Percentiles rank a stretch among this genome's conserved stretches.
Conservation (phyloP, 2,888 invertebrate species). For the Bellardia pandia region DNA sequence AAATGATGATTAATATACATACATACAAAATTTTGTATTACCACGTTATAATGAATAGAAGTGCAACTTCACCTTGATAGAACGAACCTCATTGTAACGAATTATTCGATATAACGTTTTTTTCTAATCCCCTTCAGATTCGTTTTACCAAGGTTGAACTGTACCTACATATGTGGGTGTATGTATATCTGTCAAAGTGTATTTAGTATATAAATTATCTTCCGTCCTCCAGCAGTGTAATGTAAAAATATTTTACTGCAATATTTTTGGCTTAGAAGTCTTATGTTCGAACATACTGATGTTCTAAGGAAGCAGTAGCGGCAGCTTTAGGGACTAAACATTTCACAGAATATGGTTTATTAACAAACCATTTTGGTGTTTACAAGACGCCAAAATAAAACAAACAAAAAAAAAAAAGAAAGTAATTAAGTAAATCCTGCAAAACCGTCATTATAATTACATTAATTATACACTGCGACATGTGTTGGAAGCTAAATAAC, state of each 20-base stretch:
- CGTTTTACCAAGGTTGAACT: too few species aligned
- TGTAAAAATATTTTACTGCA: constrained; percentile 23
- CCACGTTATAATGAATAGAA: too few species aligned
- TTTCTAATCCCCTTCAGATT: too few species aligned
- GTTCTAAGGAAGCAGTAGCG: background rate
- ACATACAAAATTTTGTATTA: too few species aligned
- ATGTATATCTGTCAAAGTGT: background rate
- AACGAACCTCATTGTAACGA: too few species aligned
- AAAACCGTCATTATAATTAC: constrained; percentile 56
- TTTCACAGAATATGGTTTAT: constrained; percentile 35
- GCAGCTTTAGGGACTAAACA: constrained; percentile 17
- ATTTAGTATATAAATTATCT: constrained; percentile 21
- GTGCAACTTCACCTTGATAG: too few species aligned
- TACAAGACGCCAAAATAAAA: constrained; percentile 27
- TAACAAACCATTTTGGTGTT: constrained; percentile 37
- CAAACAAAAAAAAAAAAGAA: background rate
- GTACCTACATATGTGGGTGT: background rate
- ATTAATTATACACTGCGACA: constrained; percentile 41
- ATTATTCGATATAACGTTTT: too few species aligned
- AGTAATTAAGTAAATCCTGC: background rate
- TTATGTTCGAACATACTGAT: background rate
- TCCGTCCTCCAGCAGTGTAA: background rate
- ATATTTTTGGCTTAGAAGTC: constrained; percentile 2
- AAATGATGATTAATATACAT: too few species aligned
- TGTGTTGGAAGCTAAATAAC: background rate